Base-by-base conservation (phyloP, 1,140 invertebrate species). In the Rhagoletis zephyria region DNA sequence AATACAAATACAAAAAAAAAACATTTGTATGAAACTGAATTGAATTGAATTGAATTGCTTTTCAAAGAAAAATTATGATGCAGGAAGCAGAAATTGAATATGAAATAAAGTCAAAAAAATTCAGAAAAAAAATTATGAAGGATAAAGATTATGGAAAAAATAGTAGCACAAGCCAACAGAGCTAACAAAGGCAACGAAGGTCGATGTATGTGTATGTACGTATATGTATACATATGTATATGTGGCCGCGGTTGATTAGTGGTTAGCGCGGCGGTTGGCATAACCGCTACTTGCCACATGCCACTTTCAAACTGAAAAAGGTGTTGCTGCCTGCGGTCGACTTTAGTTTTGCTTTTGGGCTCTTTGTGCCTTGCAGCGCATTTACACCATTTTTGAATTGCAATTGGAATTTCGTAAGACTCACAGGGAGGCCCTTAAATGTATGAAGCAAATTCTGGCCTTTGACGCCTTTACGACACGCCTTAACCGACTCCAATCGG, bases 41-140 rank as follows among this genome's bases (percentile, higher is more conserved):
- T 56, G 45, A 19, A 81, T 81, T 56, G 7, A 81, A 81, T 81
- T 81, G 74, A 81, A 81, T 81, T 81, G 74, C n/a, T 51, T 19
- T 81, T 56, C 45, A 81, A 81, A 59, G 74, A 12, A 81, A 56
- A 81, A 48, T 81, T 81, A 81, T 81, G 74, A 81, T 56, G 48
- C n/a, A 81, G 74, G 74, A 81, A 81, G 74, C 48, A 81, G 56
- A 81, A 81, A 81, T 81, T 81, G 74, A 51, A 81, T 81, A 81
- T 81, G 48, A 81, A 81, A 56, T 56, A 51, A 51, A 81, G n/a
- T 14, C 9, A 63, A 30, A 30, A 30, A 30, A 16, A 74, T 45
- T 12, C 4, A 74, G 30, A 16, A n/a, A 48, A 74, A 74, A 67
- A 45, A 70, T 42, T 4, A 14, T 16, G 14, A 74, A 70, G 30